Percentiles rank a stretch among this genome's conserved stretches.
Evolutionary conservation across 2,888 invertebrate species (phyloP).

Genomic region (Nebria salina): DNA sequence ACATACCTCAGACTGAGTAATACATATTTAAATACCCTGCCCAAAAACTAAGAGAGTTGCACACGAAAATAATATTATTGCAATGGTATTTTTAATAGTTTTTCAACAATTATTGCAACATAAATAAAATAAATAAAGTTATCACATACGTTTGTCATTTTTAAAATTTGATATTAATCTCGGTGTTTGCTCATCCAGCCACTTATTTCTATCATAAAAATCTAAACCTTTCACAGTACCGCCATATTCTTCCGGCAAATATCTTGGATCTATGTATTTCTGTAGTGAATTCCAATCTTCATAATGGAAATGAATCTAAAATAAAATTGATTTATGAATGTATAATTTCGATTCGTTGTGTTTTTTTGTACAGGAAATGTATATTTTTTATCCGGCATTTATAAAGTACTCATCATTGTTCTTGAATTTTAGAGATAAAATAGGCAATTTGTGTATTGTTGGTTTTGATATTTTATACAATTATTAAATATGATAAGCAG

Average conservation of each 20-base stretch:
- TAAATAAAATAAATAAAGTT: slow-evolving; percentile 16
- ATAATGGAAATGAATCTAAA: slow-evolving; percentile 66
- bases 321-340: slow-evolving; percentile 29
- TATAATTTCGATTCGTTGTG: background rate
- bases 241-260: slow-evolving; percentile 69
- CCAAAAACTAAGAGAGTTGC: background rate
- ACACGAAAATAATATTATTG: background rate
- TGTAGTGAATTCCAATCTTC: slow-evolving; percentile 65
- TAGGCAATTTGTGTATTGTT: background rate
- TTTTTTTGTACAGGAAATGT: background rate
- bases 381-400: background rate
- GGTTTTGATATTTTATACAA: background rate
- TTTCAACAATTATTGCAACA: background rate
- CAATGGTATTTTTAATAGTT: background rate
- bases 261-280: slow-evolving; percentile 63
- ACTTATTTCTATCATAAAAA: slow-evolving; percentile 51
- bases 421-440: slow-evolving; percentile 2
- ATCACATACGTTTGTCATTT: slow-evolving; percentile 36
- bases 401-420: background rate
- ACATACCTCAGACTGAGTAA: background rate
- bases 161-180: slow-evolving; percentile 31
- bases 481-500: background rate
- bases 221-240: slow-evolving; percentile 61
- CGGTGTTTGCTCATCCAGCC: slow-evolving; percentile 52
- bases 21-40: background rate